phyloP scores from a whole-genome alignment of 1,140 invertebrate species.

The Odontomachus brunneus region DNA sequence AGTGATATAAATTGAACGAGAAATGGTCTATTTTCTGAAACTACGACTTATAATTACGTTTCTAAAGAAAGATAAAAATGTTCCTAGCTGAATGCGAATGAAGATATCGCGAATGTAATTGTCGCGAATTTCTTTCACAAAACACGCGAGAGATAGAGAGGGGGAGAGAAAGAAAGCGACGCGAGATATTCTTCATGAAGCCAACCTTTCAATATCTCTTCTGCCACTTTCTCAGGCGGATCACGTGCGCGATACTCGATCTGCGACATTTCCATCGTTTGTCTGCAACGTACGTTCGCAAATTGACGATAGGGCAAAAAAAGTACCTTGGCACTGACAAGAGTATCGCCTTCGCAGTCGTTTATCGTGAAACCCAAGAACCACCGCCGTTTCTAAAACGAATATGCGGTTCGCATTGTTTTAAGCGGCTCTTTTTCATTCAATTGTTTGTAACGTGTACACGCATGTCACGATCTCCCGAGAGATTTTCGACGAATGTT shows the following conservation, averaged over 20 bases:
- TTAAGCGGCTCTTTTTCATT: not conserved
- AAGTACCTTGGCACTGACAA: not conserved
- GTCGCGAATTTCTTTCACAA: not conserved
- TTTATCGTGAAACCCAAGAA: not conserved
- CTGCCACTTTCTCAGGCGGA: not conserved
- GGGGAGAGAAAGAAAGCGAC: too few species aligned
- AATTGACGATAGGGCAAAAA: slow-evolving; percentile 33
- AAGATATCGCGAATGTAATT: slow-evolving; percentile 17
- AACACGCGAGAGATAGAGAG: too few species aligned
- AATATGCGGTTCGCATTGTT: not conserved
- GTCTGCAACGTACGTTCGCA: slow-evolving; percentile 16
- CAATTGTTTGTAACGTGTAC: not conserved
- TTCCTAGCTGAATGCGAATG: not conserved
- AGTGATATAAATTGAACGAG: slow-evolving; percentile 22
- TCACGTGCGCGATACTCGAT: slow-evolving; percentile 34
- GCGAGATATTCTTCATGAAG: not conserved
- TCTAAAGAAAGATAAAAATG: not conserved
- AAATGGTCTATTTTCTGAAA: slow-evolving; percentile 18
- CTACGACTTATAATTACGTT: slow-evolving; percentile 1
- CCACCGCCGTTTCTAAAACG: not conserved
- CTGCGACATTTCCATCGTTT: slow-evolving; percentile 16
- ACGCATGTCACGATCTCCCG: not conserved
- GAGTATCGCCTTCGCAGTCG: slow-evolving; percentile 24
- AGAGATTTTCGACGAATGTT: slow-evolving; percentile 4
- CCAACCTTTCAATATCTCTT: not conserved